A percentile compares a stretch with the other conserved stretches of the same genome.
Evolutionary conservation across 2,113 vertebrate species (phyloP).

Genomic region (Columba janthina): DNA sequence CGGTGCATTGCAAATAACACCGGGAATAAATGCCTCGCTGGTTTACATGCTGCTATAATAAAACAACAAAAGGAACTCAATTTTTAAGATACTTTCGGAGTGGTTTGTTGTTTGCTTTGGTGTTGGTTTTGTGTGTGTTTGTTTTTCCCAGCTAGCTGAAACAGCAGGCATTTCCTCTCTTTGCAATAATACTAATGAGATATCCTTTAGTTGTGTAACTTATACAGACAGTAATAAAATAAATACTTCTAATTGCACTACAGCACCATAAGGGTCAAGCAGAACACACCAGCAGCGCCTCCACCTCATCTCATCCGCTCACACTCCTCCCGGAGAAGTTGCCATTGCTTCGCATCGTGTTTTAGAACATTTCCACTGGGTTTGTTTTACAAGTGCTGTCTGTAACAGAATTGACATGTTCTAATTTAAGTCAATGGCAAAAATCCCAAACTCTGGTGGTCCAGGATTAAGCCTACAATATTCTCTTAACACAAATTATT

Average conservation of each 20-base stretch:
- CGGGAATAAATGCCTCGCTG: neutral
- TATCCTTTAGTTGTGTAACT: neutral
- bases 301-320: neutral
- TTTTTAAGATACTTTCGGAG: neutral
- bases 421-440: neutral
- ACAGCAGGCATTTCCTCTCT: neutral
- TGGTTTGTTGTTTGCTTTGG: neutral
- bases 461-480: neutral
- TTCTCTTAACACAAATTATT: neutral
- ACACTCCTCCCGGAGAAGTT: neutral
- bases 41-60: neutral
- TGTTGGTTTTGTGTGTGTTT: neutral
- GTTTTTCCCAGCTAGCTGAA: neutral
- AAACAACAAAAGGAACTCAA: neutral
- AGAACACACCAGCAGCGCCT: neutral
- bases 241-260: neutral
- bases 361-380: neutral
- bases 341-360: neutral
- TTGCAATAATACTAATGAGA: neutral
- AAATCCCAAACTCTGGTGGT: neutral
- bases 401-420: neutral
- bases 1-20: neutral
- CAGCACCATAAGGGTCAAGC: too few species aligned
- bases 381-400: neutral
- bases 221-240: neutral